Evolutionary conservation across 2,888 invertebrate species (phyloP).

Genomic region (Thumatha senex): DNA sequence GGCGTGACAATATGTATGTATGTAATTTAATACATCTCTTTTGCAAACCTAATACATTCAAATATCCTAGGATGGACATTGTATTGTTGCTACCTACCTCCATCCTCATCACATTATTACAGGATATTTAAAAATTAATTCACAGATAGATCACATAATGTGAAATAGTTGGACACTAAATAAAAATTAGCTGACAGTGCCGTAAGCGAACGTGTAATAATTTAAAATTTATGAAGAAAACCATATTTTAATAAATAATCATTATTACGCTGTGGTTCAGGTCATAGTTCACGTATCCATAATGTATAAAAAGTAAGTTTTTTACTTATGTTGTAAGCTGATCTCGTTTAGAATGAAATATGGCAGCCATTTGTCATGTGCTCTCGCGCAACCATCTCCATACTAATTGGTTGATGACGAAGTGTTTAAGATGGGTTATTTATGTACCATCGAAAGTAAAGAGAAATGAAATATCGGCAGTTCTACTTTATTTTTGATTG

Average conservation of each 20-base stretch:
- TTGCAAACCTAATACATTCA: too few species aligned
- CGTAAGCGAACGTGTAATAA: constrained; percentile 23
- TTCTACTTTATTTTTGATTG: constrained; percentile 21
- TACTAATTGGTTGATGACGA: constrained; percentile 56
- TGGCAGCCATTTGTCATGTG: constrained; percentile 54
- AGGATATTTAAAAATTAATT: constrained; percentile 19
- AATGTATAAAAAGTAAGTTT: constrained; percentile 25
- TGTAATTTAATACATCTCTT: too few species aligned
- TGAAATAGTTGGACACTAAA: constrained; percentile 18
- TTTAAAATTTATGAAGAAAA: constrained; percentile 29
- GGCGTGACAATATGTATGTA: too few species aligned
- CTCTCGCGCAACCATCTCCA: constrained; percentile 38
- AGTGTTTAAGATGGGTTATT: constrained; percentile 36
- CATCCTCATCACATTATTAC: not conserved
- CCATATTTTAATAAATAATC: constrained; percentile 32
- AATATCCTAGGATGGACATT: too few species aligned
- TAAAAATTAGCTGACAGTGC: constrained; percentile 34
- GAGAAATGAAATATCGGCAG: constrained; percentile 30
- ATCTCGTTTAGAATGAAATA: constrained; percentile 62
- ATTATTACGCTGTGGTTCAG: constrained; percentile 17
- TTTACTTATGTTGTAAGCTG: constrained; percentile 33
- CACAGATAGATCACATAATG: constrained; percentile 20
- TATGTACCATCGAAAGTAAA: constrained; percentile 36
- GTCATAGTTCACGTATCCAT: constrained; percentile 55
- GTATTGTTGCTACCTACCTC: too few species aligned